These are phyloP conservation scores for Bos javanicus DNA, from an alignment of 2,113 vertebrate genomes.

Conservation along the genomic window DNA sequence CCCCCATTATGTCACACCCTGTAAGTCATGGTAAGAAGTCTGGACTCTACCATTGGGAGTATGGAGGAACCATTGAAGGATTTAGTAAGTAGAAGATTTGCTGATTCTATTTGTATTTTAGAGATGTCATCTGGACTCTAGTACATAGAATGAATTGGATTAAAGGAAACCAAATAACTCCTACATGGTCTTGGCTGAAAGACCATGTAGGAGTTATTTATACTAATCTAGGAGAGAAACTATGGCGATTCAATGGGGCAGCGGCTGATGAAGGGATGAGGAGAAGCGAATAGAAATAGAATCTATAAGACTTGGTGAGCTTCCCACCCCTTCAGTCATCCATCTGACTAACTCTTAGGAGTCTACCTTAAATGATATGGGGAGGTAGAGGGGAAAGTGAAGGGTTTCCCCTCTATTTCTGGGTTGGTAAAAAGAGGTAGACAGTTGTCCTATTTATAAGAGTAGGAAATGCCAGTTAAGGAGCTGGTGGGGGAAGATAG, in stretches of 20 bases:
- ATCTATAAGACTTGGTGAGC: background rate
- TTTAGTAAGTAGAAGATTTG: background rate
- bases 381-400: background rate
- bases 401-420: background rate
- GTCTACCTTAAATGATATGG: background rate
- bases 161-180: background rate
- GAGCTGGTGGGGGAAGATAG: background rate
- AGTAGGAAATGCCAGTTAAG: background rate
- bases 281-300: background rate
- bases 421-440: background rate
- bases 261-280: background rate
- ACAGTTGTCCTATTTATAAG: background rate
- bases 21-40: background rate
- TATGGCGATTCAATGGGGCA: background rate
- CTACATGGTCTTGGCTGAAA: background rate
- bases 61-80: background rate
- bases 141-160: background rate
- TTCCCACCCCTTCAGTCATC: background rate
- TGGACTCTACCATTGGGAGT: background rate
- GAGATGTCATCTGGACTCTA: background rate
- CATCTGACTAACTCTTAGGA: background rate
- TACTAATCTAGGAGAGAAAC: background rate
- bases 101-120: background rate
- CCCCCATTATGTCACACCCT: background rate
- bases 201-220: background rate